Base-by-base conservation (phyloP, 2,888 invertebrate genomes). In the Sinelater perroti region DNA sequence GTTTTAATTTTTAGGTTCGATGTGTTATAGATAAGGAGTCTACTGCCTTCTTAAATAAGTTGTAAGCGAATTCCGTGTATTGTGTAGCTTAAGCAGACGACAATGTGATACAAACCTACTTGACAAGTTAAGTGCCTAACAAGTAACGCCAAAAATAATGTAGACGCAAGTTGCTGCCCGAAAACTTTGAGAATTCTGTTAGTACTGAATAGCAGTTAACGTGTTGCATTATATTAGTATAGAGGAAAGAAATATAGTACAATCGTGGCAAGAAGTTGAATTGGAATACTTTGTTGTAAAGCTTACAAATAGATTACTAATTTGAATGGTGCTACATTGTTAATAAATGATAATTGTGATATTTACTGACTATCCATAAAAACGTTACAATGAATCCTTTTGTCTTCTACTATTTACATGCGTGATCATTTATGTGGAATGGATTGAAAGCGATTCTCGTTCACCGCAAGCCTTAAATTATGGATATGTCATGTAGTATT, bases 351-450 rank as follows among this genome's bases (percentile, higher is more conserved):
- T 60, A 64, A 53, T 61, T 66, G 66, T 64, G 63, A 66, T 65
- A 67, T 63, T 60, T 67, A 65, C 56, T 60, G 65, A 54, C 66
- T 66, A 63, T 64, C 66, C 67, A 64, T 67, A 65, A 63, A 56
- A 45, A 14, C 31, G 30, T 49, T 49, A 31, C 26, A 46, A 44
- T 26, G 33, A 33, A 44, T 24, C 31, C 24, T 36, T 24, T 11
- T 44, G 31, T 28, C 30, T 51, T 40, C 40, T 38, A 3, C 33
- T 11, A 18, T 40, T 40, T 52, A 18, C 8, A 21, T 40, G 24
- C 24, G 24, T 40, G 40, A 21, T 20, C 20, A 21, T 40, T 36
- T 36, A 17, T 18, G 18, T 17, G 36, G 10, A 30, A 11, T 30
- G 11, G 13, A 35, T 8, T 35, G 10, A 13, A 40, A 21, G n/a